phyloP scores from a whole-genome alignment of 1,140 invertebrate genomes.

The Camponotus pennsylvanicus region DNA sequence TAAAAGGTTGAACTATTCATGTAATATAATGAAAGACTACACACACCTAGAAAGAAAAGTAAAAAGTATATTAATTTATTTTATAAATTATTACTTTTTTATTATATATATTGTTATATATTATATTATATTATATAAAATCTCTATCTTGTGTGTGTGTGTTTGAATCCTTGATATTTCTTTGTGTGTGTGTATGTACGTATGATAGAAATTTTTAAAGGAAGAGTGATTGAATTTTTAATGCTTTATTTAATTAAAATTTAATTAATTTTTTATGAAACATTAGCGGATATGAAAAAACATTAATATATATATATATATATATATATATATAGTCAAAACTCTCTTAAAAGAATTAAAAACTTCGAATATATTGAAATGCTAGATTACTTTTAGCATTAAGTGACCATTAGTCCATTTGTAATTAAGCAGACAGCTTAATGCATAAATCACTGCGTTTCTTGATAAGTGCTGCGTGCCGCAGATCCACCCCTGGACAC shows the following conservation, averaged over 20 bases:
- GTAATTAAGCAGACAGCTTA: constrained; percentile 52
- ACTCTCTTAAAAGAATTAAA: constrained; percentile 1
- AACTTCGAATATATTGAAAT: constrained; percentile 14
- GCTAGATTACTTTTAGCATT: constrained; percentile 12
- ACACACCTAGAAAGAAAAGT: background rate
- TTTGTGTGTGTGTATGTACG: background rate
- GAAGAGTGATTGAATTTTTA: background rate
- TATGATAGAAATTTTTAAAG: background rate
- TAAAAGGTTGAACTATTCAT: background rate
- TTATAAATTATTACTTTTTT: background rate
- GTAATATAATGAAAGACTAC: background rate
- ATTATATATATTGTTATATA: too few species aligned
- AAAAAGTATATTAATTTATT: constrained; percentile 12
- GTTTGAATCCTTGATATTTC: background rate
- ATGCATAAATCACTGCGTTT: constrained; percentile 48
- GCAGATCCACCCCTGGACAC: constrained; percentile 56
- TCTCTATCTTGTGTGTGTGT: too few species aligned
- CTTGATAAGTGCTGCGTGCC: constrained; percentile 57
- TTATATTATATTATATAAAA: too few species aligned
- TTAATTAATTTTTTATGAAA: constrained; percentile 13
- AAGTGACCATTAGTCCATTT: constrained; percentile 28
- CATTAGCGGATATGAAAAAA: background rate
- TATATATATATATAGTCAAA: too few species aligned
- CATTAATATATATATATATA: too few species aligned
- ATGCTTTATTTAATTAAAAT: constrained; percentile 23